A percentile compares a stretch with the other conserved stretches of the same genome.
Evolutionary conservation across 2,113 vertebrate species (phyloP).

Genomic region (Atractosteus spatula): DNA sequence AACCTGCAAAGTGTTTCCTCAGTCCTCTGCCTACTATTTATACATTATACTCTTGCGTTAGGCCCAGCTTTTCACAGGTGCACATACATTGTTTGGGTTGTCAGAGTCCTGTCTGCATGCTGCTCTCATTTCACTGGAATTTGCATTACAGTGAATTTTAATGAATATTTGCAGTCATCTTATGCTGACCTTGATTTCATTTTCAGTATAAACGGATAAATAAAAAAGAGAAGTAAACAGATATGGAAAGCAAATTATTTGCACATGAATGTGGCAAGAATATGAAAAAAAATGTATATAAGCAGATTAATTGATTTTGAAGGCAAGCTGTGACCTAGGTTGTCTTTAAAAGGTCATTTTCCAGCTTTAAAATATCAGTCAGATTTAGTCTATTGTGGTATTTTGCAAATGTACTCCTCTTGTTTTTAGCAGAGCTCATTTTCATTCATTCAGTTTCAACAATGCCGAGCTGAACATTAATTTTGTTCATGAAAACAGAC

Average conservation of each 20-base stretch:
- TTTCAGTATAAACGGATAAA: conserved; percentile 60
- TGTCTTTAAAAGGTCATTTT: conserved; percentile 5
- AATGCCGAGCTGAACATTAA: too few relatives aligned
- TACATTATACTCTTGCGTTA: background rate
- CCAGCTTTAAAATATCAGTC: background rate
- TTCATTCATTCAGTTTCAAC: too few relatives aligned
- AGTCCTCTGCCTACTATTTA: background rate
- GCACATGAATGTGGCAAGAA: conserved; percentile 37
- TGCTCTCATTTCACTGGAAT: conserved; percentile 42
- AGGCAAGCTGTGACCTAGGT: conserved; percentile 17
- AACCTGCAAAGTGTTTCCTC: too few relatives aligned
- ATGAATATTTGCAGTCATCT: conserved; percentile 49
- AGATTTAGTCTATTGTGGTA: too few relatives aligned
- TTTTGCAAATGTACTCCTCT: too few relatives aligned
- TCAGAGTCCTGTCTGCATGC: conserved; percentile 61
- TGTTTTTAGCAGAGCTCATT: too few relatives aligned
- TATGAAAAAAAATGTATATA: conserved; percentile 9
- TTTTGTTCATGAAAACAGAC: too few relatives aligned
- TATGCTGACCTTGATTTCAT: conserved; percentile 70
- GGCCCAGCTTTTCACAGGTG: background rate
- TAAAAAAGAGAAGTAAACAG: conserved; percentile 42
- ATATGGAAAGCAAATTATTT: conserved; percentile 32
- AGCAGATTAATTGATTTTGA: background rate
- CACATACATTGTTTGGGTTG: conserved; percentile 36
- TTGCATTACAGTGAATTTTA: conserved; percentile 71